Conservation (phyloP, 2,888 invertebrate species). For the Nephrotoma guestfalica region DNA sequence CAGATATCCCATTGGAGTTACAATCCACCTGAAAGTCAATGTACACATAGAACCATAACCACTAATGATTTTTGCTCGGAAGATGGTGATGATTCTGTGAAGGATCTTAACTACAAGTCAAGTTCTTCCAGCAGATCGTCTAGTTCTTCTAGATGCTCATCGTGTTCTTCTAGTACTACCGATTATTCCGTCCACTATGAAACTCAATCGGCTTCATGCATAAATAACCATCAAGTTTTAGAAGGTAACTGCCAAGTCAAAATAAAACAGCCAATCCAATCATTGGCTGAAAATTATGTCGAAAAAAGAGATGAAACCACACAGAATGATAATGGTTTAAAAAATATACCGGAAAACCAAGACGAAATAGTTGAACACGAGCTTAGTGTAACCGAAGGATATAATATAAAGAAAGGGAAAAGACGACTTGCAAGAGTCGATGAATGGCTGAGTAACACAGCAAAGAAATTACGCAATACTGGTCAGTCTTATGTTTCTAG, state of each 20-base stretch:
- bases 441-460: not conserved
- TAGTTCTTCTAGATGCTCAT: not conserved
- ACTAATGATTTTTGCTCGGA: not conserved
- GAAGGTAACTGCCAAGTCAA: not conserved
- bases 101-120: not conserved
- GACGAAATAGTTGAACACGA: no score
- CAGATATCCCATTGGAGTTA: not conserved
- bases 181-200: not conserved
- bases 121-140: not conserved
- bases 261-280: not conserved
- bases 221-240: not conserved
- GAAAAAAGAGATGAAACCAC: no score
- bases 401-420: no score
- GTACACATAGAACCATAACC: not conserved
- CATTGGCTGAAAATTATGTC: not conserved
- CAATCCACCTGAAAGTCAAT: not conserved
- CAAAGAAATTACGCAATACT: no score
- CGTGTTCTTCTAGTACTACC: not conserved
- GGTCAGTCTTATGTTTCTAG: no score
- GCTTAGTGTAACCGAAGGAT: no score
- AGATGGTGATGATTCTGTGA: not conserved
- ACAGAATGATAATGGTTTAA: no score
- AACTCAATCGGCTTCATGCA: not conserved
- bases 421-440: not conserved
- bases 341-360: no score